Conservation (phyloP, 2,113 vertebrate species). For the Aythya baeri region DNA sequence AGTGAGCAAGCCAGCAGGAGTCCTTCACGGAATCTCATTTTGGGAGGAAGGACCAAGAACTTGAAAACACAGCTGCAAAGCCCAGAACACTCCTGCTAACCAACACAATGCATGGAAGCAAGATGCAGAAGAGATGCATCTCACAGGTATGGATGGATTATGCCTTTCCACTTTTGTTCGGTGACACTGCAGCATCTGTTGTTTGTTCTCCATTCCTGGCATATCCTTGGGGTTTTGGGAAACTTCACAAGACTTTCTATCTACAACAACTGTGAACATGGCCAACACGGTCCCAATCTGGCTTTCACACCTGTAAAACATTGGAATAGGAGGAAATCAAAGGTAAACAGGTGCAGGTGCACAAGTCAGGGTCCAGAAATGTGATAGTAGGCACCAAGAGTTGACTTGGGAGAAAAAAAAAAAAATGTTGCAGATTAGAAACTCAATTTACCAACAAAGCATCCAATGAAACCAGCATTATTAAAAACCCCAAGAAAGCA, state of each 20-base stretch:
- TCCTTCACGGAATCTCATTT: neutral
- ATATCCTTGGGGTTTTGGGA: neutral
- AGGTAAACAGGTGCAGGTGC: neutral
- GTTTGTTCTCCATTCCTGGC: neutral
- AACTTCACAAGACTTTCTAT: neutral
- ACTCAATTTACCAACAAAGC: neutral
- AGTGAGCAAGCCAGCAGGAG: neutral
- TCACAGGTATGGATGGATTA: neutral
- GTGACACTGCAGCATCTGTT: neutral
- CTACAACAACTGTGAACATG: neutral
- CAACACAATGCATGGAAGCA: neutral
- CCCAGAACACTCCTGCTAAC: neutral
- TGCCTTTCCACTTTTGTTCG: neutral
- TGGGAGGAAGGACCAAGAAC: neutral
- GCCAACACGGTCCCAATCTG: neutral
- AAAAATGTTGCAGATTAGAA: too few relatives aligned
- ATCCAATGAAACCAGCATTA: neutral
- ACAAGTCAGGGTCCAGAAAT: neutral
- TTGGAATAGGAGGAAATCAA: neutral
- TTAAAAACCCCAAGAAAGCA: neutral
- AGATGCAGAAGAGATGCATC: neutral
- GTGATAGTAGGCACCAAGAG: neutral
- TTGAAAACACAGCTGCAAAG: accelerated
- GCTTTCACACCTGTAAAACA: neutral
- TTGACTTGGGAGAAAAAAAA: neutral